Evolutionary conservation across 2,113 vertebrate species (phyloP).

Genomic region (Cyrtonyx montezumae): DNA sequence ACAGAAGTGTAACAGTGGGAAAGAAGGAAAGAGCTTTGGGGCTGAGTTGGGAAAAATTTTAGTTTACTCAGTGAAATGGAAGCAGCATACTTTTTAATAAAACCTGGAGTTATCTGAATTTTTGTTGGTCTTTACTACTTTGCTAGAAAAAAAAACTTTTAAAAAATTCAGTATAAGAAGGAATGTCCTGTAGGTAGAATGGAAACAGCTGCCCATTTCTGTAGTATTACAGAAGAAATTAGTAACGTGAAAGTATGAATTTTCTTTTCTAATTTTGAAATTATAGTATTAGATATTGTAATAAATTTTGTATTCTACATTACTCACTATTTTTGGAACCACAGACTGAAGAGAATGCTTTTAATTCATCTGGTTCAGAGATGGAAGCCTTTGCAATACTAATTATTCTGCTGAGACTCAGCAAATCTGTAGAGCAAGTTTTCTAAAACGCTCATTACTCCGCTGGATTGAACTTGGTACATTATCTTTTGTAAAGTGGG

Average conservation of each 20-base stretch:
- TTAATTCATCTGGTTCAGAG: not conserved
- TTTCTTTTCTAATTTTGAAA: not conserved
- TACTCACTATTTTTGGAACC: not conserved
- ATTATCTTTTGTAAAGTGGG: not conserved
- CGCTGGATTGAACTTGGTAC: not conserved
- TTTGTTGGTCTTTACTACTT: not conserved
- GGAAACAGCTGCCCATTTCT: not conserved
- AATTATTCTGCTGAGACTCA: not conserved
- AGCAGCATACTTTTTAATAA: not conserved
- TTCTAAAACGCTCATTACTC: not conserved
- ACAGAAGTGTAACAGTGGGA: not conserved
- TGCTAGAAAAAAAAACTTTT: not conserved
- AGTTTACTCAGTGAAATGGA: not conserved
- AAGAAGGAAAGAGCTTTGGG: not conserved
- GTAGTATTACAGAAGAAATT: not conserved
- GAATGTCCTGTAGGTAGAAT: not conserved
- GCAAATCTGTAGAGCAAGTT: not conserved
- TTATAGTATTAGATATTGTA: not conserved
- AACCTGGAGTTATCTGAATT: not conserved
- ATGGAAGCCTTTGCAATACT: not conserved
- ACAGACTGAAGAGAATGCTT: not conserved
- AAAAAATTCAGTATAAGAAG: not conserved
- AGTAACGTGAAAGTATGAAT: not conserved
- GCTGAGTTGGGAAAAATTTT: accelerated
- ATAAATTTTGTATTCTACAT: not conserved